Evolutionary conservation across 2,888 invertebrate genomes (phyloP).

Genomic region (Athalia cordata): DNA sequence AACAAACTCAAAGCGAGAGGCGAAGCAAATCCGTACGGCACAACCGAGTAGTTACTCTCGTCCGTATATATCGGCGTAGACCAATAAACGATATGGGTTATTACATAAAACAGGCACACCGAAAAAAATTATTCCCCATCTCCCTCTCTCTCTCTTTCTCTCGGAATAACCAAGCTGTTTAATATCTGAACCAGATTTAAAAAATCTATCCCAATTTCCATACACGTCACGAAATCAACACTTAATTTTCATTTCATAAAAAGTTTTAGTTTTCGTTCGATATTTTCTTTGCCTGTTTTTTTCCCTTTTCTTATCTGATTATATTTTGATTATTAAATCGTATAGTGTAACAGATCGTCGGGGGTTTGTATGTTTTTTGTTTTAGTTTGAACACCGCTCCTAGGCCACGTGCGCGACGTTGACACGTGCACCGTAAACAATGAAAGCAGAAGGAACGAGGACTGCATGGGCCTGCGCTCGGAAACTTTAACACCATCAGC

Average conservation of each 20-base stretch:
- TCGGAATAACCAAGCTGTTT: no score
- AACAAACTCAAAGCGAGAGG: neutral
- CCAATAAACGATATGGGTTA: slow-evolving; percentile 41
- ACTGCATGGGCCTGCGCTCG: slow-evolving; percentile 41
- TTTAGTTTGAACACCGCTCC: neutral
- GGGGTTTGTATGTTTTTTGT: no score
- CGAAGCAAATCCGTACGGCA: neutral
- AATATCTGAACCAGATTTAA: no score
- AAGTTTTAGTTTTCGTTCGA: no score
- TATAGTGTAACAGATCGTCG: no score
- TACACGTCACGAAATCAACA: no score
- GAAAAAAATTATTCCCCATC: neutral
- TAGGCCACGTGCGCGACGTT: slow-evolving; percentile 60
- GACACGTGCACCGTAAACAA: slow-evolving; percentile 61
- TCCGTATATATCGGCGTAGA: neutral
- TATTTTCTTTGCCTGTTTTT: no score
- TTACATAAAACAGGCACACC: slow-evolving; percentile 39
- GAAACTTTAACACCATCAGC: slow-evolving; percentile 34
- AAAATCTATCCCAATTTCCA: no score
- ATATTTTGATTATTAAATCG: no score
- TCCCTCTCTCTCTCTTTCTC: neutral
- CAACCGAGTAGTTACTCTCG: neutral
- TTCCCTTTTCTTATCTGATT: no score
- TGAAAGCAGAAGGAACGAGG: slow-evolving; percentile 50
- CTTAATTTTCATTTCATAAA: no score